These are phyloP conservation scores for Synaphobranchus kaupii DNA, from an alignment of 2,797 vertebrate genomes.

Conservation along the genomic window DNA sequence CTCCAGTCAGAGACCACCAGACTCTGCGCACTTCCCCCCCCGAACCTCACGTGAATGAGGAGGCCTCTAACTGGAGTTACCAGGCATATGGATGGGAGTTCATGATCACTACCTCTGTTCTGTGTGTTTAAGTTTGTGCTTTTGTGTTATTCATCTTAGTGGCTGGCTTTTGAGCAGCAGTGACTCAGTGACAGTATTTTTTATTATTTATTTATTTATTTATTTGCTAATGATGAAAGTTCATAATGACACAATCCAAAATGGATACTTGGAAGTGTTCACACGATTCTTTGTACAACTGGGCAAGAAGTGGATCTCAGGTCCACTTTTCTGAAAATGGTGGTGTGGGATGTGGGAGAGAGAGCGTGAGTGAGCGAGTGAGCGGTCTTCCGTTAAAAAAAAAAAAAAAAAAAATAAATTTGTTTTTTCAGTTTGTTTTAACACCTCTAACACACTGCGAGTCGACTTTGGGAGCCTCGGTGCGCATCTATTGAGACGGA, in stretches of 20 bases:
- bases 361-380: background rate
- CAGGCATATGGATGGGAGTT: background rate
- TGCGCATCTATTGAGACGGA: background rate
- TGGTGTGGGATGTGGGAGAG: background rate
- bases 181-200: slow-evolving; percentile 13
- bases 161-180: background rate
- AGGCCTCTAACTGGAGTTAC: background rate
- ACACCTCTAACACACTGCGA: background rate
- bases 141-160: background rate
- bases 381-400: background rate
- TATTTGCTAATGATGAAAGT: background rate
- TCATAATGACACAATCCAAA: background rate
- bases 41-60: background rate
- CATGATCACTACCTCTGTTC: background rate
- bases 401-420: background rate
- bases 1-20: background rate
- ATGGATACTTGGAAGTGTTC: background rate
- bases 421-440: slow-evolving; percentile 11
- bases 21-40: background rate
- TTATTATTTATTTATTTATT: background rate
- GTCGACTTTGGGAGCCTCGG: background rate
- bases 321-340: background rate
- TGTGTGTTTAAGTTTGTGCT: background rate
- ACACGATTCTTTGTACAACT: background rate
- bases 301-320: background rate